Evolutionary conservation across 2,797 vertebrate genomes (phyloP).

Genomic region (Acanthurus lineatus): DNA sequence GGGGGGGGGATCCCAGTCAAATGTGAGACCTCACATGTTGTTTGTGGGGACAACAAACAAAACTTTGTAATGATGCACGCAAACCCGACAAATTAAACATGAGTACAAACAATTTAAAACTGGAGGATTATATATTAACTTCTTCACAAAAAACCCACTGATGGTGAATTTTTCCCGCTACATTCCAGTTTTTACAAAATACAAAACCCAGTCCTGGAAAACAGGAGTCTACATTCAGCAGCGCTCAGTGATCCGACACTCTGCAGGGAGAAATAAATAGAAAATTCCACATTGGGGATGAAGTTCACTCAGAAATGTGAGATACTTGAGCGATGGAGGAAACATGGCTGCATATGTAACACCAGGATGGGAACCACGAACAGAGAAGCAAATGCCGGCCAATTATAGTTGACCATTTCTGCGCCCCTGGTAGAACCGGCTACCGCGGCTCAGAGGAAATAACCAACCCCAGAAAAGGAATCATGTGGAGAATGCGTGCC

Average conservation of each 20-base stretch:
- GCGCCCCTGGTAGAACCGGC: slow-evolving; percentile 74
- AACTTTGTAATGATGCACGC: not conserved
- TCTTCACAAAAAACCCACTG: slow-evolving; percentile 12
- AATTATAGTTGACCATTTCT: slow-evolving; percentile 72
- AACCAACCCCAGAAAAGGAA: slow-evolving; percentile 74
- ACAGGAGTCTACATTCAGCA: slow-evolving; percentile 71
- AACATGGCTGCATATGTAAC: slow-evolving; percentile 70
- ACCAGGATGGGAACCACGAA: slow-evolving; percentile 63
- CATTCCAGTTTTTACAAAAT: slow-evolving; percentile 79
- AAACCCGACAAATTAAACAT: not conserved
- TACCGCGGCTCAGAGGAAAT: slow-evolving; percentile 68
- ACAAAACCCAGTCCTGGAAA: slow-evolving; percentile 59
- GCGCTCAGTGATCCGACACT: slow-evolving; percentile 65
- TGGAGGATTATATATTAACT: slow-evolving; percentile 18
- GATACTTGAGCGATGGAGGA: slow-evolving; percentile 62
- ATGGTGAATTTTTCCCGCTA: slow-evolving; percentile 37
- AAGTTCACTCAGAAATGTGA: slow-evolving; percentile 70
- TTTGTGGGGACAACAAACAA: slow-evolving; percentile 5
- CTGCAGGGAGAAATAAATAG: slow-evolving; percentile 72
- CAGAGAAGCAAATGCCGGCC: slow-evolving; percentile 70
- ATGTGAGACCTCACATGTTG: slow-evolving; percentile 28
- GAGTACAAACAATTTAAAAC: slow-evolving; percentile 10
- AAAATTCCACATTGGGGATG: slow-evolving; percentile 43
- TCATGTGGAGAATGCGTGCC: slow-evolving; percentile 78
- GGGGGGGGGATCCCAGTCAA: slow-evolving; percentile 29